Conservation (phyloP, 1,140 invertebrate genomes). For the Antheraea mylitta region DNA sequence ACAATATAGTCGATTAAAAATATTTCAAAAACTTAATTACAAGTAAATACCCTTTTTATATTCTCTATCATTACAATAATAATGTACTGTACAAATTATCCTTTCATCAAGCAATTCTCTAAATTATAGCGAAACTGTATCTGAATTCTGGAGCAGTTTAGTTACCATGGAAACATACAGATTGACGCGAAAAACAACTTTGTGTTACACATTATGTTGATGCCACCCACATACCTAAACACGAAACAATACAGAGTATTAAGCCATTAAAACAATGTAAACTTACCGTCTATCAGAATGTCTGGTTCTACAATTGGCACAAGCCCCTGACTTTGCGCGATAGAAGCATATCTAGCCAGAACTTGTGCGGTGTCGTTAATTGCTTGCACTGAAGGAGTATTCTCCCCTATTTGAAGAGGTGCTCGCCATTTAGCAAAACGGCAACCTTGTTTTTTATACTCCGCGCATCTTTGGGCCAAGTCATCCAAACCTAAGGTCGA, state of each 20-base stretch:
- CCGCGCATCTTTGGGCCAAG: conserved; percentile 92
- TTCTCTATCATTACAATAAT: no score
- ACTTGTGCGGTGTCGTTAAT: conserved; percentile 98
- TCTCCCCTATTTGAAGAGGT: conserved; percentile 93
- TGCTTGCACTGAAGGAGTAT: conserved; percentile 91
- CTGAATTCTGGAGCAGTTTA: no score
- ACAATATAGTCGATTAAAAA: no score
- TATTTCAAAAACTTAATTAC: no score
- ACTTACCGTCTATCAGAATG: conserved; percentile 90
- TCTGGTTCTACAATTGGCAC: conserved; percentile 99
- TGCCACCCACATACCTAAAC: no score
- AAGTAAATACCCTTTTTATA: no score
- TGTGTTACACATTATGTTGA: no score
- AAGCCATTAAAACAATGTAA: not conserved
- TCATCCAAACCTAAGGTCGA: conserved; percentile 89
- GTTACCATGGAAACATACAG: no score
- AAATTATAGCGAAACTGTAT: no score
- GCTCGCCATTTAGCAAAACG: conserved; percentile 99
- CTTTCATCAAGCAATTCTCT: no score
- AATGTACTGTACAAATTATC: no score
- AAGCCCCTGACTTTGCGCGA: conserved; percentile 97
- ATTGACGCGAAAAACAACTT: no score
- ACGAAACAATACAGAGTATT: not conserved
- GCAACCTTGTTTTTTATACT: conserved; percentile 98
- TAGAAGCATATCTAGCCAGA: conserved; percentile 96